Base-by-base conservation (phyloP, 30 jellyfish, hydroid and myxozoan genomes). In the Calvadosia cruxmelitensis region DNA sequence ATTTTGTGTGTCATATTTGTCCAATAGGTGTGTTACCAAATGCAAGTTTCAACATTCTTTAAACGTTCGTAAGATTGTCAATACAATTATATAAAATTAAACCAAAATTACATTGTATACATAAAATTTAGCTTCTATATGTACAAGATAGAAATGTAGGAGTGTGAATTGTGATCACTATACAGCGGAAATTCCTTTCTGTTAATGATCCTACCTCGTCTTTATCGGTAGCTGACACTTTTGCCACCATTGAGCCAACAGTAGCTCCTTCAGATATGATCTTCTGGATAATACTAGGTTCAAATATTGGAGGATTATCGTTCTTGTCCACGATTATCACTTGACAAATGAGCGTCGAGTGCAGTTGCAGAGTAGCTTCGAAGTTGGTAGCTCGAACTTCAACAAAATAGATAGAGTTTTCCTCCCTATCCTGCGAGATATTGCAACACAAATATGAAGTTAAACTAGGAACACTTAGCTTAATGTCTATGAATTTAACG, bases 201-300 rank as follows among this genome's bases (percentile, higher is more conserved):
- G n/a, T n/a, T n/a, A n/a, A n/a, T n/a, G n/a, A 42, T 42, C 57
- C 10, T 42, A 42, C 74, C 25, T 30, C 65, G 66, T 65, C 74
- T 20, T 30, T 30, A 30, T 65, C 74, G 20, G 12, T 24, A 30
- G 74, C 74, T 23, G 27, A 3, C 20, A 65, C 74, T 5, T 30
- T 65, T 30, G 53, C 74, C 25, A 65, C 25, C 65, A 12, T 30
- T 12, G 67, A n/a, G 7, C 74, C 74, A 10, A 65, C 74, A 65
- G 74, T 10, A 26, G 20, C 3, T 2, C 30, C 66, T 26, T 26
- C 74, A 12, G 26, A n/a, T 3, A 65, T 25, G 10, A n/a, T 12
- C 3, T 65, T 66, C 3, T 30, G 24, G 23, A 65, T 30, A 23
- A 15, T 26, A 30, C 23, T 65, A 26, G 12, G 12, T 13, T 5